Percentiles rank a stretch among this genome's conserved stretches.
phyloP scores from a whole-genome alignment of 2,113 vertebrate species.

The Hippoglossus stenolepis region DNA sequence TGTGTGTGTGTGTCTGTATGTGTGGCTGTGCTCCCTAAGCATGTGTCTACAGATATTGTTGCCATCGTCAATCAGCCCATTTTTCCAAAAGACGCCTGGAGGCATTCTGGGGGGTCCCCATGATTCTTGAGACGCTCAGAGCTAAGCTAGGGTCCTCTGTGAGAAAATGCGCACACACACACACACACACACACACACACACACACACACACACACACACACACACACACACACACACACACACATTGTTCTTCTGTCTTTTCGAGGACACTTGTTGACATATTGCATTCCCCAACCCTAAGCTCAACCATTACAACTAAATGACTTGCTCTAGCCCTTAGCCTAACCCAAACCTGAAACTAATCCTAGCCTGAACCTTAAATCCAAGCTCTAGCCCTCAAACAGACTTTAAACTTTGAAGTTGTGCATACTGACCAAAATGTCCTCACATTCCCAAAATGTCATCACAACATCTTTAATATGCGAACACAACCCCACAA shows the following conservation, averaged over 20 bases:
- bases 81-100: not conserved
- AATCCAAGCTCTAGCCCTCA: not conserved
- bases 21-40: not conserved
- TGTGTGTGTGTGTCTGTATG: not conserved
- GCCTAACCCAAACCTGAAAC: not conserved
- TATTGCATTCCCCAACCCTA: not conserved
- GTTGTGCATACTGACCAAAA: not conserved
- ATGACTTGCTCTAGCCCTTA: not conserved
- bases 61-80: not conserved
- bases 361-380: not conserved
- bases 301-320: not conserved
- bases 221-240: slow-evolving; percentile 3
- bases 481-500: not conserved
- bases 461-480: not conserved
- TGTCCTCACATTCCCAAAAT: not conserved
- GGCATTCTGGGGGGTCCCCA: not conserved
- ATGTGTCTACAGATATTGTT: slow-evolving; percentile 1
- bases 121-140: not conserved
- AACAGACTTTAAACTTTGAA: not conserved
- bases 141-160: not conserved
- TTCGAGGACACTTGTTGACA: not conserved
- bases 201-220: slow-evolving; percentile 1
- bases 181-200: not conserved
- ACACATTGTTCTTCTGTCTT: not conserved
- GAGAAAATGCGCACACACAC: not conserved